phyloP scores from a whole-genome alignment of 2,113 vertebrate species.

The Ibidorhyncha struthersii region DNA sequence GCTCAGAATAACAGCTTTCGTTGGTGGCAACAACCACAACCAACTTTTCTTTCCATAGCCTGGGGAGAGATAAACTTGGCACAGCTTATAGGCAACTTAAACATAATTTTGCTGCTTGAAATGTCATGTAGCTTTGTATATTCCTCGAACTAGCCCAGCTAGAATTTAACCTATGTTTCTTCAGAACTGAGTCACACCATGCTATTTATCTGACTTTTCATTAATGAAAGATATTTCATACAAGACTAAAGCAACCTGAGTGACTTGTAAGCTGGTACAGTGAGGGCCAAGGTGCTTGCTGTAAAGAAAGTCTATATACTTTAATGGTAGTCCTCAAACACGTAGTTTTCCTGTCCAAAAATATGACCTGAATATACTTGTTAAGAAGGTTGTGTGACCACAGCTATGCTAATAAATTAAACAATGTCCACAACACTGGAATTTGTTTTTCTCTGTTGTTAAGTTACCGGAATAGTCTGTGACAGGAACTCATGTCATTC shows the following conservation, averaged over 20 bases:
- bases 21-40: not conserved
- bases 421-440: not conserved
- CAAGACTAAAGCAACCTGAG: not conserved
- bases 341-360: not conserved
- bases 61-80: not conserved
- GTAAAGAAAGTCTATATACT: not conserved
- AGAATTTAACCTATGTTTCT: not conserved
- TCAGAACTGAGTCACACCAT: not conserved
- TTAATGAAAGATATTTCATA: not conserved
- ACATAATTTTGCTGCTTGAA: not conserved
- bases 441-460: not conserved
- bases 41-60: not conserved
- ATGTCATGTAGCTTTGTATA: not conserved
- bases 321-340: not conserved
- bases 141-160: not conserved
- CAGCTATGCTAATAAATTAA: not conserved
- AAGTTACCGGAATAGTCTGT: rapidly evolving
- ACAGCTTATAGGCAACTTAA: not conserved
- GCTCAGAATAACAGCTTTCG: not conserved
- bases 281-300: not conserved
- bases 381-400: not conserved
- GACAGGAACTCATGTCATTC: not conserved
- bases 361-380: not conserved
- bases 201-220: not conserved
- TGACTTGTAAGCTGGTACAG: too few species aligned